phyloP scores from a whole-genome alignment of 2,888 invertebrate species.

The Axea sp. region DNA sequence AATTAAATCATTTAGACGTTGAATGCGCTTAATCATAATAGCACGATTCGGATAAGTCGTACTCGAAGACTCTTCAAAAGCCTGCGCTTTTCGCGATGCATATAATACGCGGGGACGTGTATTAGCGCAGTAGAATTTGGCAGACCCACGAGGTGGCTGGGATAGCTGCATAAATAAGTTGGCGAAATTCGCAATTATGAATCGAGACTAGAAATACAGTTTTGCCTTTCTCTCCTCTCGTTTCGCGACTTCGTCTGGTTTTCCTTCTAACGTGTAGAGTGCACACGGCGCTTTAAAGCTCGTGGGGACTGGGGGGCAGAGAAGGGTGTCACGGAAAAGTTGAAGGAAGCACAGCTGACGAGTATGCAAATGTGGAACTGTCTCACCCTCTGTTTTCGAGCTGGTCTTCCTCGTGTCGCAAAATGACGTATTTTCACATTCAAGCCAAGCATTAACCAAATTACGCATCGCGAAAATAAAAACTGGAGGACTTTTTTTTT shows the following conservation, averaged over 20 bases:
- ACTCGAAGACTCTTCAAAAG: conserved; percentile 30
- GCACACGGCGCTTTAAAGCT: conserved; percentile 63
- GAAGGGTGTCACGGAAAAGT: conserved; percentile 78
- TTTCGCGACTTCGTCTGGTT: conserved; percentile 63
- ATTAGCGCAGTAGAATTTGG: conserved; percentile 55
- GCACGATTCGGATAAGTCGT: conserved; percentile 47
- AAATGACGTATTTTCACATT: conserved; percentile 62
- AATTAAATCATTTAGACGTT: conserved; percentile 6
- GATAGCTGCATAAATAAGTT: conserved; percentile 78
- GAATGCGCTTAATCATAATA: conserved; percentile 53
- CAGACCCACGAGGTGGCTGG: conserved; percentile 58
- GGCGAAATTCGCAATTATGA: conserved; percentile 80
- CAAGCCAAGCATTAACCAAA: conserved; percentile 55
- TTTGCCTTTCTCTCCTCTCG: conserved; percentile 68
- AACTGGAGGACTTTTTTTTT: too few relatives aligned
- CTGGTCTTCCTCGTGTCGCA: conserved; percentile 53
- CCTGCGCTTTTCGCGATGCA: conserved; percentile 33
- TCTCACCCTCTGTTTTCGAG: conserved; percentile 62
- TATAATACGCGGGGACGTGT: conserved; percentile 58
- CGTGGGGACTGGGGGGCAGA: conserved; percentile 45
- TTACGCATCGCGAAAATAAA: conserved; percentile 43
- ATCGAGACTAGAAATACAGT: conserved; percentile 78
- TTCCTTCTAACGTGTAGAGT: conserved; percentile 62
- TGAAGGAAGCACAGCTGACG: conserved; percentile 80
- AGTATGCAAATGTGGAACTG: conserved; percentile 78